A percentile compares a stretch with the other conserved stretches of the same genome.
These are phyloP conservation scores for Callitettix versicolor DNA, from an alignment of 1,140 invertebrate genomes.

Conservation along the genomic window DNA sequence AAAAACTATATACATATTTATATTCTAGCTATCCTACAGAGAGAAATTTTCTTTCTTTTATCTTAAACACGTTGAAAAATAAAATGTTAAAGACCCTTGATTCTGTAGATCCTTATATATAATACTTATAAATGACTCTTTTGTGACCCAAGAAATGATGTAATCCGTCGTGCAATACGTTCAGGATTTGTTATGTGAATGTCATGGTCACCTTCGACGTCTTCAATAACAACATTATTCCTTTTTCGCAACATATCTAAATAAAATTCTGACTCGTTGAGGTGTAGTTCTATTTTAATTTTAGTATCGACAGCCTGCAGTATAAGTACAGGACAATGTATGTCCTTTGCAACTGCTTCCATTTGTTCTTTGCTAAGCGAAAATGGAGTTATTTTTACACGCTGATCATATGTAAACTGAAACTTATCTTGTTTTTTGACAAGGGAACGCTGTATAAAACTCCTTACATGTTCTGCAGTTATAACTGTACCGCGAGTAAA, in stretches of 20 bases:
- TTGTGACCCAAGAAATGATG: conserved; percentile 31
- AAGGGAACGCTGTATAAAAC: conserved; percentile 29
- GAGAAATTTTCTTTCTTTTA: too few species aligned
- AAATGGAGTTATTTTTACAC: conserved; percentile 25
- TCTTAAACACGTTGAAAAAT: too few species aligned
- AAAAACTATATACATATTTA: too few species aligned
- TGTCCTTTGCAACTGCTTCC: conserved; percentile 15
- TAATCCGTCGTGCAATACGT: conserved; percentile 35
- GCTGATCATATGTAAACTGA: conserved; percentile 29
- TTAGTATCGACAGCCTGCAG: conserved; percentile 24
- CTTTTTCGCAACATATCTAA: conserved; percentile 25
- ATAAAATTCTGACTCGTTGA: conserved; percentile 23
- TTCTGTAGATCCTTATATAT: too few species aligned
- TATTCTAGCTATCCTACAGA: too few species aligned
- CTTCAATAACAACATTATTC: conserved; percentile 27
- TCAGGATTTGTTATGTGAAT: conserved; percentile 49
- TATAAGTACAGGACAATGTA: conserved; percentile 29
- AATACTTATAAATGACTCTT: not conserved
- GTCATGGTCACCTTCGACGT: conserved; percentile 50
- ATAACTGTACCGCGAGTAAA: conserved; percentile 29
- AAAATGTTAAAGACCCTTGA: too few species aligned
- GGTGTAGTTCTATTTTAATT: not conserved
- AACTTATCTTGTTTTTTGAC: not conserved
- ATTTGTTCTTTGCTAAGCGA: conserved; percentile 19
- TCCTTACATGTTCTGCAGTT: conserved; percentile 28